phyloP scores from a whole-genome alignment of 2,797 vertebrate species.

The Pseudochromis fuscus region DNA sequence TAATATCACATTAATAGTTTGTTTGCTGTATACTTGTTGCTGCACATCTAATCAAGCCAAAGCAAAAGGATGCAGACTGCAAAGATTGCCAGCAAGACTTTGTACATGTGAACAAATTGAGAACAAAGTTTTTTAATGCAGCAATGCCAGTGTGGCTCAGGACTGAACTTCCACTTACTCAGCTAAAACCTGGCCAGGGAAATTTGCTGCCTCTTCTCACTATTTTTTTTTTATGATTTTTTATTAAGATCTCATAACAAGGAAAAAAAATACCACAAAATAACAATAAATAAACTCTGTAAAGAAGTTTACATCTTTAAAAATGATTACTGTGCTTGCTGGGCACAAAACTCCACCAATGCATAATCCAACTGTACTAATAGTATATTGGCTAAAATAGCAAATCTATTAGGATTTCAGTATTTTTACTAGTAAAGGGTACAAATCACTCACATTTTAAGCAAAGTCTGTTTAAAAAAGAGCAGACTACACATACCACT shows the following conservation, averaged over 20 bases:
- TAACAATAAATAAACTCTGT: too few species aligned
- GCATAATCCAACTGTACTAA: too few species aligned
- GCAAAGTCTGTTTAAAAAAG: neutral
- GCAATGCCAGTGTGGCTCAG: neutral
- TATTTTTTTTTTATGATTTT: neutral
- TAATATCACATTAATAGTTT: neutral
- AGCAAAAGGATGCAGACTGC: neutral
- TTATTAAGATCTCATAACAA: too few species aligned
- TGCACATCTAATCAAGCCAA: too few species aligned
- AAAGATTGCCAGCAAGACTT: neutral
- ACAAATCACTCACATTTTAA: neutral
- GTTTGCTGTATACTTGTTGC: neutral
- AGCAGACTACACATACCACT: slow-evolving; percentile 1
- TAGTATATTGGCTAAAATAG: too few species aligned
- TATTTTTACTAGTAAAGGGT: too few species aligned
- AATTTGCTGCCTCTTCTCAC: too few species aligned
- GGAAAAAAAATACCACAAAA: too few species aligned
- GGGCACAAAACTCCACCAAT: too few species aligned
- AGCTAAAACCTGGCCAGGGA: too few species aligned
- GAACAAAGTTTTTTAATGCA: neutral
- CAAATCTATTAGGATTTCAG: too few species aligned
- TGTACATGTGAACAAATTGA: neutral
- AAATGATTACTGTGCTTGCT: neutral
- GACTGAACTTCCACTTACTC: neutral
- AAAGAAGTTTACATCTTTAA: neutral